These are phyloP conservation scores for Paradoxurus hermaphroditus DNA, from an alignment of 2,113 vertebrate species.

Conservation along the genomic window DNA sequence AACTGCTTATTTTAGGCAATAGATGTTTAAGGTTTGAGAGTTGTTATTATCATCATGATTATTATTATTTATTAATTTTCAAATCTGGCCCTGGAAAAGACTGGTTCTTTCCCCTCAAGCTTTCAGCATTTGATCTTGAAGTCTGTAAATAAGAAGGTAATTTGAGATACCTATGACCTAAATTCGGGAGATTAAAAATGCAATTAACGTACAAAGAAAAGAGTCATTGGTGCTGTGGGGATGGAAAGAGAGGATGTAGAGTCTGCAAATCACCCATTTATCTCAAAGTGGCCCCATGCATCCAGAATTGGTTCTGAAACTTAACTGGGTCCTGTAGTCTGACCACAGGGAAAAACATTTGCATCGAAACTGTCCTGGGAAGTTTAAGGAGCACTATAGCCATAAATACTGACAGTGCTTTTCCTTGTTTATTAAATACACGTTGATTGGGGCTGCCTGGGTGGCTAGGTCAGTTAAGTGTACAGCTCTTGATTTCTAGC, in stretches of 20 bases:
- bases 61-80: conserved; percentile 37
- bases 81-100: conserved; percentile 10
- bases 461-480: no score
- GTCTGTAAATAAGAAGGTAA: conserved; percentile 61
- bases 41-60: conserved; percentile 21
- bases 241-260: neutral
- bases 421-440: neutral
- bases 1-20: conserved; percentile 63
- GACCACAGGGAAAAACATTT: neutral
- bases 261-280: neutral
- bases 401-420: neutral
- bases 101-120: neutral
- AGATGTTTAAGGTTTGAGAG: conserved; percentile 21
- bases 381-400: neutral
- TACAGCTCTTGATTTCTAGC: no score
- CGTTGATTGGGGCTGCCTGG: accelerated
- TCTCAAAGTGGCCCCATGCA: neutral
- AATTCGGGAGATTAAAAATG: conserved; percentile 56
- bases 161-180: conserved; percentile 35
- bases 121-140: conserved; percentile 57
- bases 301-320: neutral
- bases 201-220: conserved; percentile 31
- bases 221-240: no score
- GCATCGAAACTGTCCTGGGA: neutral
- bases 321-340: neutral